Base-by-base conservation (phyloP, 2,888 invertebrate genomes). In the Heteromurus nitidus region DNA sequence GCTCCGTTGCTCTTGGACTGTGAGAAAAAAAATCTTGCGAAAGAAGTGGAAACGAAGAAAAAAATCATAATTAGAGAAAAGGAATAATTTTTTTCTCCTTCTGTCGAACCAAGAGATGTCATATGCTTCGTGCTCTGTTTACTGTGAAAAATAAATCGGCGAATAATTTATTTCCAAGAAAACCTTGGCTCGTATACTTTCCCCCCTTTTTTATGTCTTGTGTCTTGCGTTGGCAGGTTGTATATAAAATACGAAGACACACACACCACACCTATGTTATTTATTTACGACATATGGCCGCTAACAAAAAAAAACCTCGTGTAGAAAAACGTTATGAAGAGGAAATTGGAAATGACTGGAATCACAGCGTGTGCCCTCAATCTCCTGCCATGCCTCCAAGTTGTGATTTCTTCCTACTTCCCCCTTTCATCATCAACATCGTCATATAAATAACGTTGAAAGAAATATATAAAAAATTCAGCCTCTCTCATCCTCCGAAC, bases 281-380 rank as follows among this genome's bases (percentile, higher is more conserved):
- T 55, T 55, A 55, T 55, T 22, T 24, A n/a, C n/a, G n/a, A n/a
- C n/a, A 36, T 36, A 36, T 9, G 13, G 50, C 18, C 7, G 50
- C 3, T 5, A 18, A 50, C 11, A n/a, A 18, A n/a, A 50, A n/a
- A 50, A 36, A 47, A 47, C n/a, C n/a, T 47, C 7, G 11, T 55
- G 55, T 5, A 24, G 16, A n/a, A 50, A n/a, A n/a, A n/a, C n/a
- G 50, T 13, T 65, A 26, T 47, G n/a, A 11, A 58, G 58, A 44
- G 60, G 72, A 72, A 72, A 72, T 72, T 72, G 60, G 72, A 72
- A 72, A 72, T 72, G 55, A 60, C 58, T 42, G 72, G 62, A 72
- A 72, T 72, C 72, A 26, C 72, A 72, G 72, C 72, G 72, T 72
- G 72, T 11, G 72, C 28, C 47, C 26, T 18, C 55, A 72, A 30